phyloP scores from a whole-genome alignment of 2,113 vertebrate species.

The Formicarius rufipectus region DNA sequence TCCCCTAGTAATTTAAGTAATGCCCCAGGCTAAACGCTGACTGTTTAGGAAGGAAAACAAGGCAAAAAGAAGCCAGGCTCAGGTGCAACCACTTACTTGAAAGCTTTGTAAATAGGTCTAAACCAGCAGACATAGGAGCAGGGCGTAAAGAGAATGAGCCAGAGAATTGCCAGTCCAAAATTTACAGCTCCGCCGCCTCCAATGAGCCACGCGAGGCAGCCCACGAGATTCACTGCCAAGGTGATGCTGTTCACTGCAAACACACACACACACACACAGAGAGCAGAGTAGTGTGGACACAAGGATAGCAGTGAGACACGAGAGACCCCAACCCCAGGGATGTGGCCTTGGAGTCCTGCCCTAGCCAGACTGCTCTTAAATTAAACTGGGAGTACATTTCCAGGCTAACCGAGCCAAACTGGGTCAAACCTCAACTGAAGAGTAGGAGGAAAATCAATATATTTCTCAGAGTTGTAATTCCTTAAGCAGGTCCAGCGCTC shows the following conservation, averaged over 20 bases:
- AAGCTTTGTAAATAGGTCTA: slow-evolving; percentile 98
- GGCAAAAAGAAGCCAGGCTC: neutral
- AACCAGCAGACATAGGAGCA: slow-evolving; percentile 99
- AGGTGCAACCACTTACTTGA: slow-evolving; percentile 85
- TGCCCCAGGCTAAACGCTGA: neutral
- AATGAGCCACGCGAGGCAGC: slow-evolving; percentile 97
- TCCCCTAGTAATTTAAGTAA: neutral
- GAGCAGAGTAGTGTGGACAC: slow-evolving; percentile 38
- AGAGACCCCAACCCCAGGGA: neutral
- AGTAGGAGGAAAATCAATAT: neutral
- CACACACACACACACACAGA: slow-evolving; percentile 74
- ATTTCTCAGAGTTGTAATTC: neutral
- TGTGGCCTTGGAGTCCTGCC: neutral
- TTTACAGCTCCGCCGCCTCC: slow-evolving; percentile 95
- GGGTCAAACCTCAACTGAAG: neutral
- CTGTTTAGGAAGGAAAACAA: neutral
- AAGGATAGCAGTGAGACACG: neutral
- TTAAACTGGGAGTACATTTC: neutral
- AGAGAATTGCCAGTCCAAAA: slow-evolving; percentile 97
- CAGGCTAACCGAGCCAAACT: neutral
- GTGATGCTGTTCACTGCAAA: slow-evolving; percentile 93
- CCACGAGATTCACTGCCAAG: slow-evolving; percentile 93
- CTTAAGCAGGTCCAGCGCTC: neutral
- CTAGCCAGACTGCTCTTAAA: neutral
- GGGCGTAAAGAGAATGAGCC: slow-evolving; percentile 98